Evolutionary conservation across 1,140 invertebrate species (phyloP).

Genomic region (Megathymus violae): DNA sequence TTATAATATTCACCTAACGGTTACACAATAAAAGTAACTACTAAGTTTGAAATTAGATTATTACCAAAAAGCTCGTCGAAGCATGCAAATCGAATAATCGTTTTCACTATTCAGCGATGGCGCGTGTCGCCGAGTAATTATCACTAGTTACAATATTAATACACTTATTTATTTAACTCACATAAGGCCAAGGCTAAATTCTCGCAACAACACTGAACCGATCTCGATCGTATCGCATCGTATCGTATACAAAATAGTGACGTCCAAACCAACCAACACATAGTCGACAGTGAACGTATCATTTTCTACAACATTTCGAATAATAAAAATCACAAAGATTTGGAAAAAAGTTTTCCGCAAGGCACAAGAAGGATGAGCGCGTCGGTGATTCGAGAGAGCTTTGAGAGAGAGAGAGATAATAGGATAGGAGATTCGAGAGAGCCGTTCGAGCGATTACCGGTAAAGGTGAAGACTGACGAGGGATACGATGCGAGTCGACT

Average conservation of each 20-base stretch:
- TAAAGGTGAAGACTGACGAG: slow-evolving; percentile 33
- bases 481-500: slow-evolving; percentile 44
- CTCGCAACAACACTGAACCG: slow-evolving; percentile 79
- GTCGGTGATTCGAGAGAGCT: slow-evolving; percentile 33
- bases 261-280: slow-evolving; percentile 28
- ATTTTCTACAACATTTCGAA: slow-evolving; percentile 41
- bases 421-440: slow-evolving; percentile 19
- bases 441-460: too few relatives aligned
- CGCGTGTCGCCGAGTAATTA: slow-evolving; percentile 65
- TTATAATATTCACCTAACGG: slow-evolving; percentile 78
- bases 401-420: slow-evolving; percentile 3
- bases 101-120: slow-evolving; percentile 77
- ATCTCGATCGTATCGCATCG: slow-evolving; percentile 64
- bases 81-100: slow-evolving; percentile 82
- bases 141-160: slow-evolving; percentile 75
- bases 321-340: slow-evolving; percentile 36
- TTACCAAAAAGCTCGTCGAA: slow-evolving; percentile 83
- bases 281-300: slow-evolving; percentile 22
- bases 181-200: slow-evolving; percentile 84
- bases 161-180: slow-evolving; percentile 79
- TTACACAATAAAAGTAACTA: slow-evolving; percentile 82
- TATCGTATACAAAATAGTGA: slow-evolving; percentile 53
- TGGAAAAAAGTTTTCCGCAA: slow-evolving; percentile 64
- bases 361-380: slow-evolving; percentile 74
- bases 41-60: slow-evolving; percentile 82